Evolutionary conservation across 2,888 invertebrate species (phyloP), one percentile per base, ranked within the genome.

Genomic region (Dasysyrphus albostriatus): DNA sequence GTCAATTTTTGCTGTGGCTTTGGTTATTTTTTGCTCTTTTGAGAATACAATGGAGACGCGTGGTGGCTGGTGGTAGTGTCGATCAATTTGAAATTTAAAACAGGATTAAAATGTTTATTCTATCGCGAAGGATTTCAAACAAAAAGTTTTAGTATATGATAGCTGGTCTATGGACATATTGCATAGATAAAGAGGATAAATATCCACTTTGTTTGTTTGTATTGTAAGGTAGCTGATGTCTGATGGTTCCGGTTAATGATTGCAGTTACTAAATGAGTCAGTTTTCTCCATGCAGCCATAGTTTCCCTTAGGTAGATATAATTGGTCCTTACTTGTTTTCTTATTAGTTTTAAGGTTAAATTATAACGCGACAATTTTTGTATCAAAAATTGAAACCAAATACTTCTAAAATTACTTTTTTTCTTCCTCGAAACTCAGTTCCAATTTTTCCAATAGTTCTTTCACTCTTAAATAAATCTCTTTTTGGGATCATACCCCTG

Each of bases 31-130:
- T 63, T 32, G 24, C 32, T 69, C 39, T 47, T n/a, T 56, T 47
- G 65, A 74, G 56, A 49, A 69, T 6, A 56, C 56, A 80, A 76
- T 76, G 37, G 65, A 81, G 14, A 37, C 24, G 19, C 16, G n/a
- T n/a, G 14, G 8, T 24, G 16, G 9, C 49, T 24, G 44, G n/a
- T 14, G 63, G 61, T 19, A 42, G 16, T 78, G 83, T 81, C 77
- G 78, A 82, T 82, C 82, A 87, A 87, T 87, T 82, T 87, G 82
- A 82, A 87, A 82, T 87, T 87, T 87, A 87, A 87, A 87, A 87
- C 78, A 87, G 87, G 87, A 87, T 79, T 87, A 79, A 82, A 78
- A 81, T 85, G 81, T 85, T 85, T 77, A 74, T 78, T 77, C 49
- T 81, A 69, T 82, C 74, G 74, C 79, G 79, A 80, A 88, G 74